Evolutionary conservation across 2,797 vertebrate species (phyloP), one percentile per base, ranked within the genome.

Genomic region (Pseudomugil tenellus): DNA sequence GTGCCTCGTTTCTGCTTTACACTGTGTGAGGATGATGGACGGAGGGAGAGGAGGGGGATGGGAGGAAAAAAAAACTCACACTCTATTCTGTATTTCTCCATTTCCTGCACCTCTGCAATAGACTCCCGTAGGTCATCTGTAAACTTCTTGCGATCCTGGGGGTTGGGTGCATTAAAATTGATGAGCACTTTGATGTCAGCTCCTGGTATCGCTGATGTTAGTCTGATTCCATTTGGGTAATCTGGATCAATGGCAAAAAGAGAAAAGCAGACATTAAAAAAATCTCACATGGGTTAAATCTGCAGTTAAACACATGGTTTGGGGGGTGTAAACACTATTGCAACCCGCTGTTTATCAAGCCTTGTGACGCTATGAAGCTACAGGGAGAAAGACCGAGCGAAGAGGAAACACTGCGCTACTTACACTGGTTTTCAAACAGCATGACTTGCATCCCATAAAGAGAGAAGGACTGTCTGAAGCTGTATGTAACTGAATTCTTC

Each of bases 81-180:
- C 91, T 99, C 98, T 94, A 99, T 99, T 83, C 98, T 95, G 95
- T 98, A 97, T 90, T 99, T 99, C 93, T 99, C 98, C 98, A 99
- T 98, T 91, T 99, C 98, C 90, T 99, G 98, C 52, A 99, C 98
- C 80, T 99, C 97, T 0, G 97, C 96, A 19, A 99, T 95, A 19
- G 98, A 99, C 81, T 99, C 98, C 73, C 97, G 94, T 55, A 99
- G 92, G 86, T 99, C 97, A 8, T 98, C 97, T 0, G 95, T 98
- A 92, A 99, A 99, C 91, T 97, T 99, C 87, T 98, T 98, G 77
- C 98, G 96, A 89, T 99, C 98, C 89, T 99, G 98, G 85, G 96
- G 95, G 90, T 99, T 99, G 66, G 98, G 98, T 9, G 98, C 98
- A 3, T 99, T 99, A 80, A 99, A 99, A 92, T 96, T 98, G 90